phyloP scores from a whole-genome alignment of 2,113 vertebrate species.

The Toxotes jaculatrix region DNA sequence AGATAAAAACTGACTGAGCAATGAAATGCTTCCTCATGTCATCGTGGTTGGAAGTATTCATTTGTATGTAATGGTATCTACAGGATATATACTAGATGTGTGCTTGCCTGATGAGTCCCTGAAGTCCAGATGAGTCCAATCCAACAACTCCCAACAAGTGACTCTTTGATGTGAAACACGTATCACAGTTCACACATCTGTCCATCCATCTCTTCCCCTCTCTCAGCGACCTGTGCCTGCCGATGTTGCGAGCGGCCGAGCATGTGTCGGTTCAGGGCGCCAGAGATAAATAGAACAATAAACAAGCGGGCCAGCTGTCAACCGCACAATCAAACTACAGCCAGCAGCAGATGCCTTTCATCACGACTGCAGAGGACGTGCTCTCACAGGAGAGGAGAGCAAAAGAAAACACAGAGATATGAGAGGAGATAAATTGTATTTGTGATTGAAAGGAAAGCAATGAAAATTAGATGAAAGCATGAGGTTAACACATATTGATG shows the following conservation, averaged over 20 bases:
- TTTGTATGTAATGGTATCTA: constrained; percentile 21
- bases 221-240: constrained; percentile 25
- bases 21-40: constrained; percentile 30
- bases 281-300: constrained; percentile 74
- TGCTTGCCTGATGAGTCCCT: constrained; percentile 39
- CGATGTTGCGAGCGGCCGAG: constrained; percentile 21
- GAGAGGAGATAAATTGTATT: constrained; percentile 11
- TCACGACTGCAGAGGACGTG: constrained; percentile 40
- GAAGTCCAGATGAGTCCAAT: constrained; percentile 62
- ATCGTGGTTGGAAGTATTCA: constrained; percentile 27
- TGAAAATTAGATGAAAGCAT: constrained; percentile 42
- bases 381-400: constrained; percentile 42
- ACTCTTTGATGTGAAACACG: constrained; percentile 53
- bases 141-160: constrained; percentile 39
- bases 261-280: constrained; percentile 38
- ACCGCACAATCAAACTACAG: constrained; percentile 68
- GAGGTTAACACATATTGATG: constrained; percentile 57
- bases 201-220: constrained; percentile 16
- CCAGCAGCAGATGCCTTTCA: constrained; percentile 66
- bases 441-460: constrained; percentile 19
- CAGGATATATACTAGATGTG: constrained; percentile 1
- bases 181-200: constrained; percentile 48
- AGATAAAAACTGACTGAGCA: constrained; percentile 29
- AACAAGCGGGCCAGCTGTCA: constrained; percentile 75
- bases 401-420: constrained; percentile 53